Base-by-base conservation (phyloP, 2,888 invertebrate genomes). In the Lithodes maja region DNA sequence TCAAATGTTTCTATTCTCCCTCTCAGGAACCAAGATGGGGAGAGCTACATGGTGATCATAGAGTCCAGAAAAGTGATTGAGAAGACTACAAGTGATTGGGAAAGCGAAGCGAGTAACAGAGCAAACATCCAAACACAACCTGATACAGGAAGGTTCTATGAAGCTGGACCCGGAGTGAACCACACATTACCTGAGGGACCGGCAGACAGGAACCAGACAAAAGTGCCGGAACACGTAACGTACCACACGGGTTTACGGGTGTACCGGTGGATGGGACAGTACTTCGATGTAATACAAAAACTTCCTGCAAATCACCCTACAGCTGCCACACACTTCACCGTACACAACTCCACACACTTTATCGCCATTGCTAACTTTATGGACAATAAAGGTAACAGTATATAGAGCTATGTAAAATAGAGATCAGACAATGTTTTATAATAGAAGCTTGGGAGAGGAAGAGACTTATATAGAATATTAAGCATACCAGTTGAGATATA, bases 361-460 rank as follows among this genome's bases (percentile, higher is more conserved):
- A 12, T 85, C 52, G 85, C 85, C 9, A 17, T 85, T 17, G 79
- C 85, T 15, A 85, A 85, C 69, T 85, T 79, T 54, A 68, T n/a
- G 78, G 77, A 85, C 33, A 85, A 85, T 52, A 85, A 85, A 69
- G 85, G 85, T 85, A n/a, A 7, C 7, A 3, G 78, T n/a, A 79
- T 3, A 33, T 7, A 33, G 33, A 33, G 33, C 33, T 33, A 33
- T 33, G 33, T 33, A 33, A 33, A 33, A 33, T 33, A 33, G 33
- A 33, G 33, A 33, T 33, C 33, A 33, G 33, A 33, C 33, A 33
- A 33, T 33, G 33, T 33, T 33, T 33, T 33, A 33, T 33, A 33
- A 33, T 33, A 33, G 33, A 33, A 33, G 33, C 33, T 33, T 33
- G 33, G 33, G 33, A 33, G 33, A 33, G 33, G 33, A 33, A 33